Base-by-base conservation (phyloP, 1,140 invertebrate species). In the Chrysopa pallens region DNA sequence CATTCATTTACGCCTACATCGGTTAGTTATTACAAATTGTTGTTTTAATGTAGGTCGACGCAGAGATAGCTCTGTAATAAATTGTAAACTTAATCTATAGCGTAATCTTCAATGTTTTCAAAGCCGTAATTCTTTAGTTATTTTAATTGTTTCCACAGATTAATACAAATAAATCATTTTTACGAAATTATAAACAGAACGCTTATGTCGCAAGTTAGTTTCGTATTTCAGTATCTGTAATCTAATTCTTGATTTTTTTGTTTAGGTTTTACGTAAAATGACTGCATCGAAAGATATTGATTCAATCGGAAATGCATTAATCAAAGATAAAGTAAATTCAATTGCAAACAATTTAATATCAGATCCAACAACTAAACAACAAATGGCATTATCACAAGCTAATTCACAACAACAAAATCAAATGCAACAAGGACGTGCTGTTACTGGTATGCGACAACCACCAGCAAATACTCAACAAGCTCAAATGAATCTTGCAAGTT, bases 1-100 rank as follows among this genome's bases (percentile, higher is more conserved):
- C 65, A 84, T 43, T 80, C 86, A 4, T 92, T 92, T 61, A 91
- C 85, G 4, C 88, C 88, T 37, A 92, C 87, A 7, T 89, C 87
- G 36, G 80, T 71, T 36, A 61, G 59, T 52, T 42, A 29, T 29
- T 36, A 27, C 39, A 17, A 13, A 1, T 23, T 39, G 4, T 17
- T 23, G 2, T 23, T 23, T 23, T 23, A 5, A n/a, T n/a, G 17
- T 23, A 5, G 17, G 17, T 23, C 17, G 13, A 38, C 9, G 17
- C 8, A 38, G 17, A 13, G 38, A 13, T 8, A 8, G n/a, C n/a
- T n/a, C n/a, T n/a, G n/a, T n/a, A n/a, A n/a, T n/a, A n/a, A n/a
- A n/a, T n/a, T n/a, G n/a, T n/a, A n/a, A n/a, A n/a, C n/a, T n/a
- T n/a, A n/a, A n/a, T n/a, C n/a, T n/a, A n/a, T n/a, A n/a, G n/a